Conservation (phyloP, 2,113 vertebrate species). For the Rhizomys pruinosus region DNA sequence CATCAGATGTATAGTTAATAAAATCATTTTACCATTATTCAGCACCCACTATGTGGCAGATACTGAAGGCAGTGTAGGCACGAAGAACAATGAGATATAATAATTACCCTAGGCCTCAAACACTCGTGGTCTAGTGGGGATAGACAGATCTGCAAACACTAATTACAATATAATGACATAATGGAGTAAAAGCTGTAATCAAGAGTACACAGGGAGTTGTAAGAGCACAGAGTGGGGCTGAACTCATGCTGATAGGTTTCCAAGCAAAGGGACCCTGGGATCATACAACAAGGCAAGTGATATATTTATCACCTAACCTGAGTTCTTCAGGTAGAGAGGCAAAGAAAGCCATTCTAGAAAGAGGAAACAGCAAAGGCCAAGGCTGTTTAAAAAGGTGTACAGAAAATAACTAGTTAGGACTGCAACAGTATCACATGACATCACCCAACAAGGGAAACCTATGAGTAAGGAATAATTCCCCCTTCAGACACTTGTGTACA, state of each 20-base stretch:
- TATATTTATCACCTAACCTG: not conserved
- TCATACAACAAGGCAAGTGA: not conserved
- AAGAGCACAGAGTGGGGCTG: not conserved
- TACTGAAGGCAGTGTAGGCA: not conserved
- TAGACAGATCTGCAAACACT: slow-evolving; percentile 22
- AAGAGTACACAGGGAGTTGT: not conserved
- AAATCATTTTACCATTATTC: slow-evolving; percentile 49
- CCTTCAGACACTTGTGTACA: not conserved
- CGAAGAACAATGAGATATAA: slow-evolving; percentile 21
- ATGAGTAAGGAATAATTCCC: not conserved
- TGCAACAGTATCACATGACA: not conserved
- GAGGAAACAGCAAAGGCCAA: not conserved
- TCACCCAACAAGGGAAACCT: not conserved
- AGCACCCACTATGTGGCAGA: slow-evolving; percentile 14
- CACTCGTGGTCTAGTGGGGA: not conserved
- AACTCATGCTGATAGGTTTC: not conserved
- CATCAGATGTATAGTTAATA: slow-evolving; percentile 24
- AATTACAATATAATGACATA: not conserved
- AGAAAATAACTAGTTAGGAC: not conserved
- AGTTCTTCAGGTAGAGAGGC: not conserved
- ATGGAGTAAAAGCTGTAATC: not conserved
- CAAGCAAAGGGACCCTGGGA: not conserved
- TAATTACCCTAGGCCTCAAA: slow-evolving; percentile 39
- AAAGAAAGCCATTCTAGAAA: not conserved
- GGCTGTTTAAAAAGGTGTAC: not conserved